Evolutionary conservation across 2,113 vertebrate genomes (phyloP).

Genomic region (Laterallus jamaicensis): DNA sequence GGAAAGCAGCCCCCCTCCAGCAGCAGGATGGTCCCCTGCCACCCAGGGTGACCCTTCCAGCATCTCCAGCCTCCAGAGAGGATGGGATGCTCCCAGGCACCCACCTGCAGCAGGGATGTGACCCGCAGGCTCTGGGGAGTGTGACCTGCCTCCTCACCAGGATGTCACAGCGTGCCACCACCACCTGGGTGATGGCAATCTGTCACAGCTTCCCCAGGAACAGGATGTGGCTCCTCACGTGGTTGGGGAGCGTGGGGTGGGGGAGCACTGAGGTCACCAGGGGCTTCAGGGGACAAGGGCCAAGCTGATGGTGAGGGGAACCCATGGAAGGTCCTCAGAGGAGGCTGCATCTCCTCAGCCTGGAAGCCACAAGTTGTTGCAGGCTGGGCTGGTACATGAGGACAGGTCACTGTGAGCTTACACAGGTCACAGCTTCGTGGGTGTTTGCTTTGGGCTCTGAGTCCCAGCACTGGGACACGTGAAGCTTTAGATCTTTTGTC

Average conservation of each 20-base stretch:
- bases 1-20: neutral
- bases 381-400: fast-evolving
- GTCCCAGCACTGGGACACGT: fast-evolving
- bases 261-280: fast-evolving
- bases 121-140: fast-evolving
- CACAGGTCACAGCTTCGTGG: fast-evolving
- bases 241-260: neutral
- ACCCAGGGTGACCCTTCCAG: fast-evolving
- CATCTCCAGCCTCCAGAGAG: neutral
- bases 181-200: neutral
- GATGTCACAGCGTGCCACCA: neutral
- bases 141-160: fast-evolving
- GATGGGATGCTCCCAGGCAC: fast-evolving
- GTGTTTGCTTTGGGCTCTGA: fast-evolving
- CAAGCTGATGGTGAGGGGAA: neutral
- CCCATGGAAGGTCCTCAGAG: fast-evolving
- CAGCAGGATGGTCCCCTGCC: neutral
- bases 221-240: neutral
- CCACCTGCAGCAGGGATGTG: neutral
- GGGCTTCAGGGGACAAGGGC: neutral
- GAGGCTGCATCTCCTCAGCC: neutral
- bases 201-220: neutral
- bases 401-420: neutral
- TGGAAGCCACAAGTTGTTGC: neutral
- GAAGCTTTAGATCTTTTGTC: neutral